phyloP scores from a whole-genome alignment of 2,797 vertebrate genomes.

The Eutrigla gurnardus region DNA sequence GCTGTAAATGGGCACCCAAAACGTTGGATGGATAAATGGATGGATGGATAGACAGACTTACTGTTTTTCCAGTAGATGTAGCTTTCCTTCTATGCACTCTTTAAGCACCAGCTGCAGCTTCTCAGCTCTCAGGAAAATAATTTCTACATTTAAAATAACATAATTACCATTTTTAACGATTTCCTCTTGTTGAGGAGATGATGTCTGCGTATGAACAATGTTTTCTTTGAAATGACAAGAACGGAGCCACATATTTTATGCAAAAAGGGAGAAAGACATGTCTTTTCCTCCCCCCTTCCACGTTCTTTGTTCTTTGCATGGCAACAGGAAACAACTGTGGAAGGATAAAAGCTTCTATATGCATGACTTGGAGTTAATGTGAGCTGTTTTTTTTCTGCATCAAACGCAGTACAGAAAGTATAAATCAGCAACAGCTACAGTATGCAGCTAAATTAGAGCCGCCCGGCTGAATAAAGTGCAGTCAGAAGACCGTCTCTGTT shows the following conservation, averaged over 20 bases:
- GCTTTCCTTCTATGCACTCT: background rate
- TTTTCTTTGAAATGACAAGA: conserved; percentile 32
- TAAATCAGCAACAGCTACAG: conserved; percentile 16
- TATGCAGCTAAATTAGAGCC: conserved; percentile 26
- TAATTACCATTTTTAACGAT: background rate
- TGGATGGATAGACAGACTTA: too few relatives aligned
- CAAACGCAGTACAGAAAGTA: background rate
- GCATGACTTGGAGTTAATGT: background rate
- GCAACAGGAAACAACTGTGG: conserved; percentile 10
- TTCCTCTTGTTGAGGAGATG: background rate
- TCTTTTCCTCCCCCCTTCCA: too few relatives aligned
- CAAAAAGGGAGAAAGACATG: background rate
- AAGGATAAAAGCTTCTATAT: conserved; percentile 23
- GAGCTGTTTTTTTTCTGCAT: conserved; percentile 23
- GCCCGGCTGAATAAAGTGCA: conserved; percentile 44
- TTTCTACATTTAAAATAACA: background rate
- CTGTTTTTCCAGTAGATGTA: background rate
- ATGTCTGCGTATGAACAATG: conserved; percentile 9
- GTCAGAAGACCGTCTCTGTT: conserved; percentile 47
- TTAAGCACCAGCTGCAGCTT: background rate
- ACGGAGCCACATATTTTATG: conserved; percentile 7
- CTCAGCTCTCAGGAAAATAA: background rate
- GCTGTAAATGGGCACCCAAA: too few relatives aligned
- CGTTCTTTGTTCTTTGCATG: background rate
- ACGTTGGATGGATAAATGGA: too few relatives aligned